Base-by-base conservation (phyloP, 2,888 invertebrate species). In the Aporophyla nigra region DNA sequence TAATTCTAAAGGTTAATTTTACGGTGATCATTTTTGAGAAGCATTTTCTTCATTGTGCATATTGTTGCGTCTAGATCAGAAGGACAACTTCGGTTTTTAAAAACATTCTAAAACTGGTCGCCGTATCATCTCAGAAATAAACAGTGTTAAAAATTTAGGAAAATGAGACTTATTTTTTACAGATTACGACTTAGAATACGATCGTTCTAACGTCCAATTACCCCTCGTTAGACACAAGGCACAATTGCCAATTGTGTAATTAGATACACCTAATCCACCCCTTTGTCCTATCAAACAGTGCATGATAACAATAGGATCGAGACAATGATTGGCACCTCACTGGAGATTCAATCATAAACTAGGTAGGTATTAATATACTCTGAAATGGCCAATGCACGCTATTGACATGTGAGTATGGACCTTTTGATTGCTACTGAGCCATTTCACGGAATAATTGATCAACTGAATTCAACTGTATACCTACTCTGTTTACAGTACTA, bases 391-490 rank as follows among this genome's bases (percentile, higher is more conserved):
- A 4, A 59, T 24, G 9, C 21, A 68, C n/a, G 59, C 53, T 40
- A 67, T 59, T 43, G 9, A 33, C 33, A 2, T 19, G 33, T 40
- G 16, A 21, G 2, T 66, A 21, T 24, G 21, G 53, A 33, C 10
- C 43, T 10, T 46, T 46, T 67, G 49, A 19, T 40, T 14, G 40
- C 10, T 62, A n/a, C 53, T 54, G n/a, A 51, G 16, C 27, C 19
- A 56, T 56, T 78, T 56, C 43, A 16, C 56, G 27, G 63, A 58
- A 74, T 56, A 49, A 74, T 74, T 56, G 71, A 27, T 71, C 61
- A 78, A 49, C 40, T 54, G 33, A 49, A 61, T 61, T 61, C 21
- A 54, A 68, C 5, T 4, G 24, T 43, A 10, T 9, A 6, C 43
- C 43, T 43, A 43, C 43, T 43, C 43, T 43, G 10, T 43, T 43